A percentile compares a stretch with the other conserved stretches of the same genome.
Evolutionary conservation across 1,140 invertebrate species (phyloP).

Genomic region (Calephelis virginiensis): DNA sequence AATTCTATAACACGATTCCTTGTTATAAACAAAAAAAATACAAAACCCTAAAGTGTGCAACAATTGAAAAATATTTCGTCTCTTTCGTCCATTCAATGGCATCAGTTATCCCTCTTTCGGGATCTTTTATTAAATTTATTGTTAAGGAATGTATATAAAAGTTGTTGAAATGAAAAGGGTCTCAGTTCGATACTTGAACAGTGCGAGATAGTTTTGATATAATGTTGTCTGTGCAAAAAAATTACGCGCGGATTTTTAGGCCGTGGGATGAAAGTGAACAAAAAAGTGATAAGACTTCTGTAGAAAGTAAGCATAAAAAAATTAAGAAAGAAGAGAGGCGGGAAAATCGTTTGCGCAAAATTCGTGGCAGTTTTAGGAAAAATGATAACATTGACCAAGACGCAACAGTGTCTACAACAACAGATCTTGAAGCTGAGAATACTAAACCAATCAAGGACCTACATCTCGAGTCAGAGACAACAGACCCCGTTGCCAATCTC

Average conservation of each 20-base stretch:
- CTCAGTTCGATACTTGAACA: constrained; percentile 56
- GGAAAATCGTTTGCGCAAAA: constrained; percentile 68
- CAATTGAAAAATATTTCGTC: constrained; percentile 77
- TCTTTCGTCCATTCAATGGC: constrained; percentile 71
- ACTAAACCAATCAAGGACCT: constrained; percentile 11
- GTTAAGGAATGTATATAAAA: constrained; percentile 77
- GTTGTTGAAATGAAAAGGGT: constrained; percentile 68
- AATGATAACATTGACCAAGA: constrained; percentile 69
- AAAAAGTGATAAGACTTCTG: constrained; percentile 23
- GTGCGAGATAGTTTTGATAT: constrained; percentile 42
- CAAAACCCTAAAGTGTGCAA: constrained; percentile 59
- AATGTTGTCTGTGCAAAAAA: constrained; percentile 61
- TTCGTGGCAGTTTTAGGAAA: constrained; percentile 62
- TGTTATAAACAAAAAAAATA: constrained; percentile 29
- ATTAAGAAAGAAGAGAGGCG: constrained; percentile 51
- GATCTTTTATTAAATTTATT: constrained; percentile 77
- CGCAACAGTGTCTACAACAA: constrained; percentile 77
- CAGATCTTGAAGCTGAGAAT: constrained; percentile 57
- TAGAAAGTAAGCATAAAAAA: constrained; percentile 40
- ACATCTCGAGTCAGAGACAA: constrained; percentile 13
- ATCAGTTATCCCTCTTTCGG: constrained; percentile 64
- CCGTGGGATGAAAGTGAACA: constrained; percentile 71
- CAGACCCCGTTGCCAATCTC: constrained; percentile 54
- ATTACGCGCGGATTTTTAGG: constrained; percentile 67
- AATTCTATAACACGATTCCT: neutral